phyloP scores from a whole-genome alignment of 1,140 invertebrate genomes.

The Macrostomum lignano region DNA sequence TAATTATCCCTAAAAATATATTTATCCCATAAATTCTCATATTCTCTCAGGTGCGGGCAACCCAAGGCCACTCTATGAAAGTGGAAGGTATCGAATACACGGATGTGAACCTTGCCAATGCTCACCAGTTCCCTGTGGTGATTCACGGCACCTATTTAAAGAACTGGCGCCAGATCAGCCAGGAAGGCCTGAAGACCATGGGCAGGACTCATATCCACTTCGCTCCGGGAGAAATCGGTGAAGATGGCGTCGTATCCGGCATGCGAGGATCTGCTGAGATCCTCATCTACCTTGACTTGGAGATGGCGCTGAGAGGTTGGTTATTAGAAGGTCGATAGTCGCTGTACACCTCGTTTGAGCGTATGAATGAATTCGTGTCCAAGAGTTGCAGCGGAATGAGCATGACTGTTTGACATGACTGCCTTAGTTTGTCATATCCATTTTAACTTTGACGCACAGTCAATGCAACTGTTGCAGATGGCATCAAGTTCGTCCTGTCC shows the following conservation, averaged over 20 bases:
- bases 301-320: constrained; percentile 32
- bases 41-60: constrained; percentile 50
- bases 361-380: no score
- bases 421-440: constrained; percentile 4
- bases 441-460: not conserved
- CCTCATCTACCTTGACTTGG: constrained; percentile 39
- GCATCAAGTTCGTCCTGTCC: constrained; percentile 40
- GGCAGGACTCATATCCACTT: constrained; percentile 48
- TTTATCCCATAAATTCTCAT: no score
- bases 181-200: constrained; percentile 39
- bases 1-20: no score
- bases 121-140: constrained; percentile 25
- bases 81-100: no score
- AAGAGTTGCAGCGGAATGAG: no score
- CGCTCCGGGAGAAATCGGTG: constrained; percentile 32
- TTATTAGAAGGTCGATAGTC: constrained; percentile 6
- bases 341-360: no score
- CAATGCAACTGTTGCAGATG: constrained; percentile 22
- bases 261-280: constrained; percentile 34
- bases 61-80: constrained; percentile 45
- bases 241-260: constrained; percentile 34
- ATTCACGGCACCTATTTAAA: constrained; percentile 44
- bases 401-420: no score
- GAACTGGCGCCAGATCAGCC: constrained; percentile 36
- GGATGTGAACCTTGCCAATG: constrained; percentile 27